Evolutionary conservation across 2,797 vertebrate species (phyloP).

Genomic region (Channa striata): DNA sequence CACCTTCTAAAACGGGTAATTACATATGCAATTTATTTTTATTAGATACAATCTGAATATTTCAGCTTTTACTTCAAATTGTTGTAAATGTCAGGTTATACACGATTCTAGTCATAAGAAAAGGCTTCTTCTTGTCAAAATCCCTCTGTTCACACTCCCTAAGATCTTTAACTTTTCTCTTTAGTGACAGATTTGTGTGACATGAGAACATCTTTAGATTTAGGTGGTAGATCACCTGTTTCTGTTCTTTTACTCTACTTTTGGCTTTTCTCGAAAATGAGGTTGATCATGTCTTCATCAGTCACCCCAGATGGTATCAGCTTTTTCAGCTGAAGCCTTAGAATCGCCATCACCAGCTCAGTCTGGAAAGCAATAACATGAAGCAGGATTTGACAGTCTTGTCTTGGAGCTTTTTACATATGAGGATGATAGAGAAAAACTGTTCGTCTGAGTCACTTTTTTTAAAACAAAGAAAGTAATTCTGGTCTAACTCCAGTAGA

Average conservation of each 20-base stretch:
- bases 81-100: background rate
- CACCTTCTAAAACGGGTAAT: conserved; percentile 11
- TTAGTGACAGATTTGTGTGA: background rate
- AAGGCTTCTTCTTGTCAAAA: conserved; percentile 19
- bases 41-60: background rate
- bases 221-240: conserved; percentile 25
- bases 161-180: conserved; percentile 15
- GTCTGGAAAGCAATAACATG: conserved; percentile 8
- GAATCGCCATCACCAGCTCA: conserved; percentile 1
- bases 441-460: background rate
- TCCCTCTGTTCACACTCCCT: conserved; percentile 27
- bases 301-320: conserved; percentile 13
- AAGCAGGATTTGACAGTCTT: too few relatives aligned
- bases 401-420: too few relatives aligned
- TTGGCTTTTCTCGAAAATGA: conserved; percentile 2
- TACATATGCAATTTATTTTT: background rate
- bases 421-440: too few relatives aligned
- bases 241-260: conserved; percentile 1
- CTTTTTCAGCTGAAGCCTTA: conserved; percentile 17
- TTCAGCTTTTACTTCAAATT: background rate
- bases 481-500: background rate
- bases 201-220: too few relatives aligned
- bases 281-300: conserved; percentile 14
- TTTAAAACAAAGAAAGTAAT: background rate
- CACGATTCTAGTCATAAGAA: conserved; percentile 5